Evolutionary conservation across 1,140 invertebrate species (phyloP).

Genomic region (Lucilia cuprina): DNA sequence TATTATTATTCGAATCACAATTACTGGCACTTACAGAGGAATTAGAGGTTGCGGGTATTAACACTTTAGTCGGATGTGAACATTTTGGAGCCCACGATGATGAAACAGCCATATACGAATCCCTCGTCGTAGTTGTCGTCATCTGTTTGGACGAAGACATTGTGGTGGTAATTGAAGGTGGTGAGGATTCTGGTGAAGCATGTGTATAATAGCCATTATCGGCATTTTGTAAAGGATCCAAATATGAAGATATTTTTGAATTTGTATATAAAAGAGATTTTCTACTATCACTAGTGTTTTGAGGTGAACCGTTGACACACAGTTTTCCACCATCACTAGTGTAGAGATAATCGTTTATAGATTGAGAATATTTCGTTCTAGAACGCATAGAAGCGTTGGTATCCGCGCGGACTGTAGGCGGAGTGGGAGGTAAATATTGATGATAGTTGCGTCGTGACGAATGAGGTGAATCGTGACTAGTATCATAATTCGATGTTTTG

Average conservation of each 20-base stretch:
- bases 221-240: constrained; percentile 40
- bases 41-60: constrained; percentile 43
- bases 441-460: constrained; percentile 17
- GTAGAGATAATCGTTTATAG: constrained; percentile 59
- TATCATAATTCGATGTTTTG: constrained; percentile 24
- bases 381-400: constrained; percentile 45
- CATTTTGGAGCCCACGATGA: constrained; percentile 71
- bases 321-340: constrained; percentile 43
- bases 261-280: constrained; percentile 18
- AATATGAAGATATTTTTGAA: background rate
- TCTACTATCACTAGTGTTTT: constrained; percentile 30
- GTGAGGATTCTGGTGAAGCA: constrained; percentile 49
- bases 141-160: constrained; percentile 40
- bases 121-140: constrained; percentile 12
- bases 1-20: constrained; percentile 43
- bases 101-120: constrained; percentile 67
- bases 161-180: constrained; percentile 27
- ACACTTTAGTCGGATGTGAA: constrained; percentile 60
- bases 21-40: background rate
- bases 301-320: constrained; percentile 36
- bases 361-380: constrained; percentile 49
- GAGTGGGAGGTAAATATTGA: background rate
- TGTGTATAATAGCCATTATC: constrained; percentile 60
- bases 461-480: constrained; percentile 35
- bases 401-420: background rate